Conservation (phyloP, 2,797 vertebrate species). For the Dendrocincla fuliginosa region DNA sequence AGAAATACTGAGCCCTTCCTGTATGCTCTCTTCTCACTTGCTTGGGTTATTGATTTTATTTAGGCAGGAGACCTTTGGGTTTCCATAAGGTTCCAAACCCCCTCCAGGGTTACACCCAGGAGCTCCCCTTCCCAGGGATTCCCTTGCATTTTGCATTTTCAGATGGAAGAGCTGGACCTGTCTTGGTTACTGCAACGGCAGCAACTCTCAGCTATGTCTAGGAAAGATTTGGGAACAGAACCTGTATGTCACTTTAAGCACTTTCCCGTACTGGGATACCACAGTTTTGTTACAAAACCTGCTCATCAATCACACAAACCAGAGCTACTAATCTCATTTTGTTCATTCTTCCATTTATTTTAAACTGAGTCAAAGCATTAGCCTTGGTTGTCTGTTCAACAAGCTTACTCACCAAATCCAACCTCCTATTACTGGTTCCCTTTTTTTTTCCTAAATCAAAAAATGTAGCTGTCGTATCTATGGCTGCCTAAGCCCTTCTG, state of each 20-base stretch:
- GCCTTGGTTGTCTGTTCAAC: background rate
- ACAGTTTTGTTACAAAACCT: background rate
- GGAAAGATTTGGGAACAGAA: background rate
- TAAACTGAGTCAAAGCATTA: background rate
- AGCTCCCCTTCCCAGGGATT: background rate
- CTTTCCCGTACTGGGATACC: background rate
- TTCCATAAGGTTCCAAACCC: background rate
- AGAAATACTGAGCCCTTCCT: background rate
- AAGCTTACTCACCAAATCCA: background rate
- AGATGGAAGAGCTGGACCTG: background rate
- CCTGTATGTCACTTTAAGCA: background rate
- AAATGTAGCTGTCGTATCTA: background rate
- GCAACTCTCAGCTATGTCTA: background rate
- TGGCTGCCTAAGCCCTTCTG: background rate
- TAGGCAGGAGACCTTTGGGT: background rate
- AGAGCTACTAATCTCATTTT: background rate
- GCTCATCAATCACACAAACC: background rate
- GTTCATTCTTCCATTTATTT: background rate
- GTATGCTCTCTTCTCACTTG: background rate
- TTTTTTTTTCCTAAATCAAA: background rate
- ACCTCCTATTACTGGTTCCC: background rate
- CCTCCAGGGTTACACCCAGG: background rate
- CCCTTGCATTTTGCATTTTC: background rate
- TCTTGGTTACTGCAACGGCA: background rate
- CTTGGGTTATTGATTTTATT: background rate